Evolutionary conservation across 2,888 invertebrate species (phyloP), one percentile per base, ranked within the genome.

Genomic region (Pristionchus exspectatus): DNA sequence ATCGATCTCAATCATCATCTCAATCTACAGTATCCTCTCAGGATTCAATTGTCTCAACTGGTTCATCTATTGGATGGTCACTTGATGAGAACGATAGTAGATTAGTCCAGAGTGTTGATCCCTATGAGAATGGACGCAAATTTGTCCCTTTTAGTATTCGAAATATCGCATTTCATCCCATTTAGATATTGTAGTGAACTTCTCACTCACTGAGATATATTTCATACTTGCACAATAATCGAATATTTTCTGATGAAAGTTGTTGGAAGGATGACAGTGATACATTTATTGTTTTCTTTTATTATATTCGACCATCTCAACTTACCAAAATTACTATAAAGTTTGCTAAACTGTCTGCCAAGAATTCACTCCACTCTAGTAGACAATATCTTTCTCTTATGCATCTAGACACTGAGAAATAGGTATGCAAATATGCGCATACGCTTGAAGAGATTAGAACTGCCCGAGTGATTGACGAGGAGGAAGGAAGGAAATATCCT

Each of bases 1-100:
- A 54, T 81, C 50, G 50, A 81, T 81, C 81, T 16, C 74, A 77
- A 54, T 81, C 81, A 16, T 81, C 81, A n/a, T 81, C 81, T 54
- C 81, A 81, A 54, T 81, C 81, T n/a, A 81, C 81, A n/a, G 81
- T 81, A n/a, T 81, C 81, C 27, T 81, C 81, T 44, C 81, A 81
- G 27, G 81, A 81, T 27, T 81, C 81, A 14, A 16, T 81, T 12
- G 0, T 14, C 0, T 81, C 81, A 27, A 81, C 44, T 10, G 81
- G 44, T 3, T 54, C 81, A 44, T 81, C 81, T 2, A 81, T 81
- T 81, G 81, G 81, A 18, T 81, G 81, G 81, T 81, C 81, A 18
- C 50, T 81, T 9, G 81, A 81, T 50, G 81, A 81, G 81, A 54
- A 81, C 27, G 81, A 81, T 27, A 81, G 81, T 16, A 30, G 81